Base-by-base conservation (phyloP, 2,888 invertebrate species). In the Coleophora deauratella region DNA sequence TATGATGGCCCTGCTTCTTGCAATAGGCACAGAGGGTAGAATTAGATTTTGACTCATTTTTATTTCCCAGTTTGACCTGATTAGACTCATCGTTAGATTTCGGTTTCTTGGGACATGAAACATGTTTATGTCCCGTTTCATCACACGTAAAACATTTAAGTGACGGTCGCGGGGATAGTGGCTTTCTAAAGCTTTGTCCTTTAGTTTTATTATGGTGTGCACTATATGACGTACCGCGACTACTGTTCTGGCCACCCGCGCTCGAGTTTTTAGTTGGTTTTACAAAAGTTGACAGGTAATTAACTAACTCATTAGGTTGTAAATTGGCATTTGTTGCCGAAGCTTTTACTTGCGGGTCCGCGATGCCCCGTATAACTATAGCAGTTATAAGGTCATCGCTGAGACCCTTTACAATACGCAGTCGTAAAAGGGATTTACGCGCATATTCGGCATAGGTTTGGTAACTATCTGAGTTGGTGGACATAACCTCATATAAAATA, bases 381-480 rank as follows among this genome's bases (percentile, higher is more conserved):
- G 28, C 33, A 4, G 35, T 33, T 11, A 40, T 46, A 10, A 51
- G 13, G 3, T 51, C 51, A 0, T 49, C 45, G 31, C 40, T 38
- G 3, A 47, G 12, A 0, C 50, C 47, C 9, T 33, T 34, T 8
- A 49, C 44, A 6, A 51, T 39, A 13, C 43, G 38, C 7, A 52
- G 27, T 1, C 52, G 40, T 1, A 54, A 28, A 9, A 52, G 11
- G 0, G 52, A 38, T 1, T 42, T 33, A 6, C 50, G 43, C 0
- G 49, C 52, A 14, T 52, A 52, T 9, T 52, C 52, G 0, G 49
- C 49, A 31, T 52, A 54, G 0, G 54, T 39, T 8, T 37, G 9
- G 35, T 34, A 55, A 0, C 35, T 38, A 14, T 44, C 44, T 0
- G 55, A 55, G n/a, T 39, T 41, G 1, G 43, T 46, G 32, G n/a